Evolutionary conservation across 2,113 vertebrate species (phyloP).

Genomic region (Sus scrofa): DNA sequence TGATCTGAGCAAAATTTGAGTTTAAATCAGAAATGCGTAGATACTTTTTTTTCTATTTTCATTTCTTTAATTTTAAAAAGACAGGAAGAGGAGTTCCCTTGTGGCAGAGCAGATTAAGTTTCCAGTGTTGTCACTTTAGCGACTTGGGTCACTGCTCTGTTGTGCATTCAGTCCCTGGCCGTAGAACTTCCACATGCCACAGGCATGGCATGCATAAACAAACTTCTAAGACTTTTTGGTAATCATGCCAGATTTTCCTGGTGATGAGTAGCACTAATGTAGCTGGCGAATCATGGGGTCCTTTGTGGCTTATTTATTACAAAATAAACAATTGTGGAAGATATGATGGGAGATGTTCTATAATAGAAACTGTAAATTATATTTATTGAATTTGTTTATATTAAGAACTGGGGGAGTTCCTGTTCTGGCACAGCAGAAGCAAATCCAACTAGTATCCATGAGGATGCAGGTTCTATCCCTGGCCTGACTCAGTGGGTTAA

Average conservation of each 20-base stretch:
- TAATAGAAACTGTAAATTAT: not conserved
- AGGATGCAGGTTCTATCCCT: too few relatives aligned
- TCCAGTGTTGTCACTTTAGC: too few relatives aligned
- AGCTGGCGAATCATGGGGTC: not conserved
- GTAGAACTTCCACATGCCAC: too few relatives aligned
- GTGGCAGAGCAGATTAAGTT: too few relatives aligned
- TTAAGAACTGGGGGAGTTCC: slow-evolving; percentile 12
- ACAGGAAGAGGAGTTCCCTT: not conserved
- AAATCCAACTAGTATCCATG: too few relatives aligned
- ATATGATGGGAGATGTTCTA: not conserved
- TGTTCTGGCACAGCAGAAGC: too few relatives aligned
- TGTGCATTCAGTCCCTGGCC: too few relatives aligned
- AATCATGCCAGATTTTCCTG: slow-evolving; percentile 21
- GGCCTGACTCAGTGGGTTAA: too few relatives aligned
- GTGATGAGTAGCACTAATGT: not conserved
- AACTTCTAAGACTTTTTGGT: slow-evolving; percentile 14
- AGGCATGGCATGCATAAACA: not conserved
- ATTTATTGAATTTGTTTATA: slow-evolving; percentile 44
- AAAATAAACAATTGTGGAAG: slow-evolving; percentile 33
- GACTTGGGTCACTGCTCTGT: too few relatives aligned
- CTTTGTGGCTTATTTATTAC: slow-evolving; percentile 28
- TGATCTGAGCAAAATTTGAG: slow-evolving; percentile 45
- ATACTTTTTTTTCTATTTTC: not conserved
- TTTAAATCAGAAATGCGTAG: slow-evolving; percentile 44
- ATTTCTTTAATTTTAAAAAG: slow-evolving; percentile 60